Evolutionary conservation across 2,113 vertebrate species (phyloP).

Genomic region (Cynopterus brachyotis): DNA sequence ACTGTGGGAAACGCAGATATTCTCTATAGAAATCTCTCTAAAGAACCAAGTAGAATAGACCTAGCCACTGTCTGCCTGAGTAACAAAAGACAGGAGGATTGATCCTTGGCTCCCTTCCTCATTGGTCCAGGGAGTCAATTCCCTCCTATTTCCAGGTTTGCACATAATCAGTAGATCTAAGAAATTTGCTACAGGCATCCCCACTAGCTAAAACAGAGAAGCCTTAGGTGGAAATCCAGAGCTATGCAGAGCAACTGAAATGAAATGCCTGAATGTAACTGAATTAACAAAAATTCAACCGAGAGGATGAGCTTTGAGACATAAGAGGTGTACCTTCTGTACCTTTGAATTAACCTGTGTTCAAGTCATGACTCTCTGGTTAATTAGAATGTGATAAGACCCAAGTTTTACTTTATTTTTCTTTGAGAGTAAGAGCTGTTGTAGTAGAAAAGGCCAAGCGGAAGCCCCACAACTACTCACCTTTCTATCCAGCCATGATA

Average conservation of each 20-base stretch:
- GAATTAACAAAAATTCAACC: neutral
- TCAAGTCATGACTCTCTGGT: neutral
- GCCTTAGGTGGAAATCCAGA: neutral
- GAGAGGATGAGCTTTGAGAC: neutral
- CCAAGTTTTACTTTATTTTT: neutral
- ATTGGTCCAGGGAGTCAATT: neutral
- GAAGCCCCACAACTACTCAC: neutral
- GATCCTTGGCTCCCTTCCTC: neutral
- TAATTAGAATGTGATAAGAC: neutral
- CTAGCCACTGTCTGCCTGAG: neutral
- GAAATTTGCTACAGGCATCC: neutral
- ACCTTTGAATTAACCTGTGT: neutral
- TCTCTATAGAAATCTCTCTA: neutral
- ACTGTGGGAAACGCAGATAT: neutral
- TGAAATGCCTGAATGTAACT: neutral
- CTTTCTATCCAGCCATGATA: neutral
- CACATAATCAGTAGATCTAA: neutral
- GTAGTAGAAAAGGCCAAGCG: neutral
- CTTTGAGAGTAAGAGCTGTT: neutral
- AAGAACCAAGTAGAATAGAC: neutral
- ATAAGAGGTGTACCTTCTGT: rapidly evolving
- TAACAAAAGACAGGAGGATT: neutral
- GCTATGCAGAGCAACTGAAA: neutral
- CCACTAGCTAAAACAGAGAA: neutral
- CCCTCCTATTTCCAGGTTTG: neutral